Conservation (phyloP, 1,140 invertebrate genomes). For the Papilio polyxenes region DNA sequence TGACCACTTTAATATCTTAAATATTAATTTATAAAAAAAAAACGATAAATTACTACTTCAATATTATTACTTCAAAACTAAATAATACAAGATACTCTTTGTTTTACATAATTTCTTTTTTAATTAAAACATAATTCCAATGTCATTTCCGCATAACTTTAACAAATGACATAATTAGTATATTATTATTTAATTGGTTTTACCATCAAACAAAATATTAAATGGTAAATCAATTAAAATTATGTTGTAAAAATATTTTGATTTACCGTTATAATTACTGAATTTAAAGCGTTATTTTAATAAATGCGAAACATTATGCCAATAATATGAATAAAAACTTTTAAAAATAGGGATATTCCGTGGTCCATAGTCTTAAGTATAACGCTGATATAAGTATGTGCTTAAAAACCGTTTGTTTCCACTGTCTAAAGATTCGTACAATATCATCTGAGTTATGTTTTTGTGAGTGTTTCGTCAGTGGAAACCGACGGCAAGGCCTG, state of each 20-base stretch:
- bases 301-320: background rate
- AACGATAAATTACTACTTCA: too few relatives aligned
- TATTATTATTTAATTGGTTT: background rate
- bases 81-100: background rate
- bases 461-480: background rate
- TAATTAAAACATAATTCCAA: background rate
- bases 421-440: background rate
- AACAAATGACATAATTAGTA: background rate
- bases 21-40: background rate
- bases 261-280: background rate
- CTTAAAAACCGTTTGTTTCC: conserved; percentile 43
- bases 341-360: background rate
- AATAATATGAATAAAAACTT: background rate
- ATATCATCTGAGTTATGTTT: too few relatives aligned
- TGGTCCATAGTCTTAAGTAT: conserved; percentile 15
- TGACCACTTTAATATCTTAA: background rate
- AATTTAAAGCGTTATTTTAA: background rate
- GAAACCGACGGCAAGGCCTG: background rate
- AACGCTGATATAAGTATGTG: conserved; percentile 38
- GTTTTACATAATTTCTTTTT: background rate
- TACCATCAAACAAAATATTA: background rate
- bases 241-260: background rate
- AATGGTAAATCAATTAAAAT: conserved; percentile 1
- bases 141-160: background rate
- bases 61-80: background rate